Base-by-base conservation (phyloP, 1,140 invertebrate genomes). In the Drosophila takahashii region DNA sequence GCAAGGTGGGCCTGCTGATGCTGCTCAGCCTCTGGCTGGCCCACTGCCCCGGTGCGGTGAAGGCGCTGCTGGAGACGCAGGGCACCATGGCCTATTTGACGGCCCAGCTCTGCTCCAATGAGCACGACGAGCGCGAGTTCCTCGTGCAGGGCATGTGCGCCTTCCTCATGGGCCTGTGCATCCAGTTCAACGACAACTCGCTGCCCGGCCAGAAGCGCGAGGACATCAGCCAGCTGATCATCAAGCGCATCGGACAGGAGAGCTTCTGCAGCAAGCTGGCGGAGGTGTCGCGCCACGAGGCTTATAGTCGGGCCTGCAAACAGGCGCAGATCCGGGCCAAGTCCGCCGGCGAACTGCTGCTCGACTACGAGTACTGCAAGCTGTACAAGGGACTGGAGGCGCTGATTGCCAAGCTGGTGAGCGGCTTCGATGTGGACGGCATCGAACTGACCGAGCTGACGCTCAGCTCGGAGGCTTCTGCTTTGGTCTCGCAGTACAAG, bases 281-380 rank as follows among this genome's bases (percentile, higher is more conserved):
- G 50, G 96, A 97, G 67, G 96, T 99, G 39, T 95, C 96, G 0
- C 95, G 96, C 61, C 97, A 98, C 86, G 98, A 99, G 93, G 94
- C 95, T 32, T 99, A 99, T 93, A 97, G 96, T 32, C 95, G 95
- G 90, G 97, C 98, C 29, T 95, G 97, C 2, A 99, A 99, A 93
- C 97, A 98, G 91, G 98, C 98, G 2, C 97, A 99, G 92, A 94
- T 97, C 4, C 94, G 95, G 36, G 95, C 95, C 11, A 96, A 95
- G 90, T 93, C 95, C 70, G 93, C 97, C 6, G 93, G 93, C 10
- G 97, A 99, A 75, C 93, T 99, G 16, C 93, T 99, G 26, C 94
- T 99, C 53, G 99, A 99, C 92, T 98, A 98, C 92, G 97, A 99
- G 92, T 99, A 99, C 93, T 98, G 97, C 86, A 95, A 95, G 85